Percentiles rank a stretch among this genome's conserved stretches.
Evolutionary conservation across 2,113 vertebrate species (phyloP).

Genomic region (Siniperca chuatsi): DNA sequence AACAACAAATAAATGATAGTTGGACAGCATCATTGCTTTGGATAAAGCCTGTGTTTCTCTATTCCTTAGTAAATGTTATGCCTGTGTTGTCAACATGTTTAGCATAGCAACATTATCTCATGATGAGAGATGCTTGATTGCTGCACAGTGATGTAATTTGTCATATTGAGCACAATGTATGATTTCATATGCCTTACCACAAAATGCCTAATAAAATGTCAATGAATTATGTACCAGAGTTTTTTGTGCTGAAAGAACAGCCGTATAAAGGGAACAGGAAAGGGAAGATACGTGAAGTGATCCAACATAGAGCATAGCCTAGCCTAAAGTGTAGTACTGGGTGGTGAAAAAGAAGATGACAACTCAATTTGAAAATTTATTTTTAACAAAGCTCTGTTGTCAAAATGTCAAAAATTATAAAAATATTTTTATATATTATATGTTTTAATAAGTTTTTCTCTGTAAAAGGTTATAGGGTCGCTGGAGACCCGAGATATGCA

Average conservation of each 20-base stretch:
- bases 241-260: not conserved
- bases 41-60: slow-evolving; percentile 30
- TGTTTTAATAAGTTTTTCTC: not conserved
- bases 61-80: slow-evolving; percentile 30
- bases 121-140: slow-evolving; percentile 35
- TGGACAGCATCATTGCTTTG: slow-evolving; percentile 9
- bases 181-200: slow-evolving; percentile 60
- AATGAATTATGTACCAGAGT: slow-evolving; percentile 9
- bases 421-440: no score
- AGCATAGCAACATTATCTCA: slow-evolving; percentile 36
- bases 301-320: no score
- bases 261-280: not conserved
- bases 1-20: not conserved
- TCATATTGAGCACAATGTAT: slow-evolving; percentile 48
- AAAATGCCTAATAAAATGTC: slow-evolving; percentile 68
- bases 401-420: not conserved
- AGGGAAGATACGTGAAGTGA: no score
- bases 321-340: not conserved
- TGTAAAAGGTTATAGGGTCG: not conserved
- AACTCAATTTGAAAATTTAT: not conserved
- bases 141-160: slow-evolving; percentile 54
- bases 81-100: slow-evolving; percentile 51
- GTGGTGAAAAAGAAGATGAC: not conserved
- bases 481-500: not conserved
- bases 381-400: not conserved